phyloP scores from a whole-genome alignment of 2,113 vertebrate species.

The Spea bombifrons region DNA sequence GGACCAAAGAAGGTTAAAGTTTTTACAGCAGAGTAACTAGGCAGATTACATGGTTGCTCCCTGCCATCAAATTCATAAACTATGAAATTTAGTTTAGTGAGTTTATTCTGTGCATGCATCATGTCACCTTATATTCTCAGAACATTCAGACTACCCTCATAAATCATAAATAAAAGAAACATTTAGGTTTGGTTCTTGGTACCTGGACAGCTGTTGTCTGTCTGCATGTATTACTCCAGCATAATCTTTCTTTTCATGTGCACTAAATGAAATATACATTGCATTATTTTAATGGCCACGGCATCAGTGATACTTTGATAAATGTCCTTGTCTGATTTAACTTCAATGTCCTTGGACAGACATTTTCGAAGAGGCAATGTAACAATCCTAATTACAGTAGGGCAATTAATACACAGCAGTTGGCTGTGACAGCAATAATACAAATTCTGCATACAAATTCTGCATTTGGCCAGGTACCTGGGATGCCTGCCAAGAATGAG shows the following conservation, averaged over 20 bases:
- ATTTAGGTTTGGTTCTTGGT: background rate
- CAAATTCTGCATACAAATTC: conserved; percentile 23
- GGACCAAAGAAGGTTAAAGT: no score
- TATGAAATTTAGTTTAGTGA: no score
- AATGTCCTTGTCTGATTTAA: conserved; percentile 9
- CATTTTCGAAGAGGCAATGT: conserved; percentile 28
- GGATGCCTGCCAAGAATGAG: conserved; percentile 29
- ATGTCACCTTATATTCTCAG: background rate
- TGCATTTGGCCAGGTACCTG: conserved; percentile 13
- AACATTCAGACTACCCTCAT: background rate
- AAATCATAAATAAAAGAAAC: background rate
- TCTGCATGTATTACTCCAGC: background rate
- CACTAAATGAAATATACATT: conserved; percentile 5
- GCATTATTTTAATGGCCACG: conserved; percentile 23
- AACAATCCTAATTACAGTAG: conserved; percentile 28
- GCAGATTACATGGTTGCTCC: no score
- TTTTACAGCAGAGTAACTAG: no score
- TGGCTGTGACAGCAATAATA: conserved; percentile 15
- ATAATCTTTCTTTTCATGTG: background rate
- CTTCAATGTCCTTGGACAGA: conserved; percentile 28
- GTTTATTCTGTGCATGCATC: no score
- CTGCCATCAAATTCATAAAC: no score
- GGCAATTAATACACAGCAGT: background rate
- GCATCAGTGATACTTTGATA: conserved; percentile 23
- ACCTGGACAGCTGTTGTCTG: background rate